A percentile compares a stretch with the other conserved stretches of the same genome.
These are phyloP conservation scores for Tetheella fluctuosa DNA, from an alignment of 2,888 invertebrate species.

Conservation along the genomic window DNA sequence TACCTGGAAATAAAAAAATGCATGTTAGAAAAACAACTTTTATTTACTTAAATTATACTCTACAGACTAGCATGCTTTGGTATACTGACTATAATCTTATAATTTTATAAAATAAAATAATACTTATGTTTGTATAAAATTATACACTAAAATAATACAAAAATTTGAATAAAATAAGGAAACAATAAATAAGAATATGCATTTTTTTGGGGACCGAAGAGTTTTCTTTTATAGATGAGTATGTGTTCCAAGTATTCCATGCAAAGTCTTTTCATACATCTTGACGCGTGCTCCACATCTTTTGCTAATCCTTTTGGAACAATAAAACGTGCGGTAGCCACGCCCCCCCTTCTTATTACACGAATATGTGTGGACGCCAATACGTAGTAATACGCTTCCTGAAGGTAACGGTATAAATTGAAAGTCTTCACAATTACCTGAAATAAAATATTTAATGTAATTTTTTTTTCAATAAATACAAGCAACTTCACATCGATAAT, in stretches of 20 bases:
- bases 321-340: constrained; percentile 57
- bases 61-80: background rate
- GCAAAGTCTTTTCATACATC: constrained; percentile 42
- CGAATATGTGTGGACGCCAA: constrained; percentile 51
- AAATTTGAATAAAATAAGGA: background rate
- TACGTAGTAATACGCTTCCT: constrained; percentile 44
- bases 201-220: background rate
- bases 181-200: background rate
- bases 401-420: constrained; percentile 34
- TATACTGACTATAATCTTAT: background rate
- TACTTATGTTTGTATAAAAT: background rate
- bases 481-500: too few relatives aligned
- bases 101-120: background rate
- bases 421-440: background rate
- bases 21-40: background rate
- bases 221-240: constrained; percentile 27
- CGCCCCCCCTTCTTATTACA: constrained; percentile 45
- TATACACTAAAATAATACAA: background rate
- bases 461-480: too few relatives aligned
- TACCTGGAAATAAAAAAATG: constrained; percentile 1
- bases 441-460: background rate
- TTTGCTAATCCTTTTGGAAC: constrained; percentile 57
- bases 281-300: constrained; percentile 55
- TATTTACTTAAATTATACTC: background rate
- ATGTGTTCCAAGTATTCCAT: constrained; percentile 35